These are phyloP conservation scores for Drosophila seclusa DNA, from an alignment of 2,888 invertebrate species.

Conservation along the genomic window DNA sequence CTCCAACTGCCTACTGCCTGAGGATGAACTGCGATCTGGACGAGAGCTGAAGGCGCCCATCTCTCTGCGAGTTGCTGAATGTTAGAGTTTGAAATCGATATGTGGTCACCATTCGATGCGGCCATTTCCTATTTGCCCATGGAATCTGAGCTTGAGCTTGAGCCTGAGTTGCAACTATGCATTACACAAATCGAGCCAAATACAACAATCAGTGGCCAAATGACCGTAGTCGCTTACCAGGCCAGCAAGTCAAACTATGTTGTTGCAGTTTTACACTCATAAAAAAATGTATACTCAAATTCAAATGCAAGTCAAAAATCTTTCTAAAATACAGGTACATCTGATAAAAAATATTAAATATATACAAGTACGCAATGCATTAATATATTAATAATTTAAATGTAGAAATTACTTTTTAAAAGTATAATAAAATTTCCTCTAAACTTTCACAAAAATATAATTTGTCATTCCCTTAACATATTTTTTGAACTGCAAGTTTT, in stretches of 20 bases:
- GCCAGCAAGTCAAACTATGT: constrained; percentile 24
- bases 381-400: not conserved
- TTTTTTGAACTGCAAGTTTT: not conserved
- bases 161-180: constrained; percentile 32
- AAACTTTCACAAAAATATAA: not conserved
- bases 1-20: constrained; percentile 12
- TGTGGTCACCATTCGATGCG: constrained; percentile 56
- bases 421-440: not conserved
- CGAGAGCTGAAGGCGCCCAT: not conserved
- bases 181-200: constrained; percentile 58
- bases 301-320: not conserved
- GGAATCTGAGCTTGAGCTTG: constrained; percentile 13
- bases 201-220: constrained; percentile 75
- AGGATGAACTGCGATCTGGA: constrained; percentile 38
- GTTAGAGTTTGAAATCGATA: constrained; percentile 68
- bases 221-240: constrained; percentile 50
- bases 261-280: not conserved
- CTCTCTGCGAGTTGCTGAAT: not conserved
- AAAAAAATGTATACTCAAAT: not conserved
- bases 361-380: not conserved
- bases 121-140: constrained; percentile 44
- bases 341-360: not conserved
- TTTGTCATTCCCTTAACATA: not conserved
- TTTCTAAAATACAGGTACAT: not conserved
- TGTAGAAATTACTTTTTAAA: not conserved